Evolutionary conservation across 2,113 vertebrate species (phyloP), one percentile per base, ranked within the genome.

Genomic region (Cinclus cinclus): DNA sequence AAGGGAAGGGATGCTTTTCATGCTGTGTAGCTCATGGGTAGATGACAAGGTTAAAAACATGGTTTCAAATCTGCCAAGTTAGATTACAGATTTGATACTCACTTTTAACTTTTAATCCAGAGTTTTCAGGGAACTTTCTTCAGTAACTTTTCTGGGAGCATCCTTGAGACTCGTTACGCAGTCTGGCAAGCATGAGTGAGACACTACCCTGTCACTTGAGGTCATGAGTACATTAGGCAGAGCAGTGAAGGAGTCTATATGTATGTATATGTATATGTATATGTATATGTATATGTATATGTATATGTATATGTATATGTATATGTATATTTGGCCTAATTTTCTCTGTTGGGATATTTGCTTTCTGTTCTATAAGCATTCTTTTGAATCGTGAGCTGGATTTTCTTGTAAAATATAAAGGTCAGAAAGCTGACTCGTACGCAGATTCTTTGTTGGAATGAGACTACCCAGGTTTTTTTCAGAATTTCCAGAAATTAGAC

Each of bases 401-500:
- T 85, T 92, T 94, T 56, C 39, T 58, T 87, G 23, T 69, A 11
- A 64, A 90, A 65, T 50, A 44, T 15, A 44, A 94, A 84, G 53
- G 76, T 77, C 7, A 14, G 55, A 71, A 90, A 74, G 42, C 33
- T 83, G 62, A 69, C 28, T 78, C 0, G 1, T 84, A 33, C 21
- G 60, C 12, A 42, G 67, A 69, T 73, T 77, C 63, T 83, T 82
- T 86, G 50, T 33, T 88, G 78, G 85, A 95, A 62, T 25, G 24
- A 71, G 42, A 91, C 76, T 95, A 85, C 37, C 15, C 62, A 77
- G 78, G 47, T 92, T 92, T 67, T 67, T 93, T 94, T 91, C 70
- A 94, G 93, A 94, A 83, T 88, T 94, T 83, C 84, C 91, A 95
- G 95, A 96, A 84, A 94, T 94, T 73, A 95, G 46, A 73, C 10